phyloP scores from a whole-genome alignment of 2,888 invertebrate species.

The Cantharis rustica region DNA sequence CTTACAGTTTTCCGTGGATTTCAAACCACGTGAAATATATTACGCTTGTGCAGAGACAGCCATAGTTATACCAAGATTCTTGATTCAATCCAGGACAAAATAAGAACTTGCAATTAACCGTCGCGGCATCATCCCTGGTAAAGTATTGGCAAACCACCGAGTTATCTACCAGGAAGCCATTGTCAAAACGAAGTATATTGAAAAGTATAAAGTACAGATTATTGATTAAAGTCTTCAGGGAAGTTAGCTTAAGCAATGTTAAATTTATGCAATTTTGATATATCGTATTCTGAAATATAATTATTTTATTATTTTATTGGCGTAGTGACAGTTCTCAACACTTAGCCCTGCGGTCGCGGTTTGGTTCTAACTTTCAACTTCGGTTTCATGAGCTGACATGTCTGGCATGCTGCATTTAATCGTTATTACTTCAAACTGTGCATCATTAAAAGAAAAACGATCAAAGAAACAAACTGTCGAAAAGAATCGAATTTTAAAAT shows the following conservation, averaged over 20 bases:
- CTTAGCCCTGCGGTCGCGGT: slow-evolving; percentile 39
- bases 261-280: not conserved
- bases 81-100: too few species aligned
- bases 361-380: slow-evolving; percentile 29
- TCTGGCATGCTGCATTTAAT: slow-evolving; percentile 13
- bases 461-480: not conserved
- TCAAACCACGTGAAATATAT: too few species aligned
- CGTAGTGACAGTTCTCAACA: slow-evolving; percentile 31
- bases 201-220: not conserved
- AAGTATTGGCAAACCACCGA: too few species aligned
- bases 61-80: too few species aligned
- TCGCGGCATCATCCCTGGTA: too few species aligned
- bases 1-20: too few species aligned
- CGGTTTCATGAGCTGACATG: slow-evolving; percentile 22
- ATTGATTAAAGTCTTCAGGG: not conserved
- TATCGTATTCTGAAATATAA: not conserved
- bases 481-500: not conserved
- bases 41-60: too few species aligned
- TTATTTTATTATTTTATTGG: slow-evolving; percentile 37
- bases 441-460: not conserved
- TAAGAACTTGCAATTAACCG: too few species aligned
- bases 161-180: too few species aligned
- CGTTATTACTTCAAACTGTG: slow-evolving; percentile 4
- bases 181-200: too few species aligned
- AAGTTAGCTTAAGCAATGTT: not conserved